Evolutionary conservation across 2,797 vertebrate species (phyloP).

Genomic region (Psittacula echo): DNA sequence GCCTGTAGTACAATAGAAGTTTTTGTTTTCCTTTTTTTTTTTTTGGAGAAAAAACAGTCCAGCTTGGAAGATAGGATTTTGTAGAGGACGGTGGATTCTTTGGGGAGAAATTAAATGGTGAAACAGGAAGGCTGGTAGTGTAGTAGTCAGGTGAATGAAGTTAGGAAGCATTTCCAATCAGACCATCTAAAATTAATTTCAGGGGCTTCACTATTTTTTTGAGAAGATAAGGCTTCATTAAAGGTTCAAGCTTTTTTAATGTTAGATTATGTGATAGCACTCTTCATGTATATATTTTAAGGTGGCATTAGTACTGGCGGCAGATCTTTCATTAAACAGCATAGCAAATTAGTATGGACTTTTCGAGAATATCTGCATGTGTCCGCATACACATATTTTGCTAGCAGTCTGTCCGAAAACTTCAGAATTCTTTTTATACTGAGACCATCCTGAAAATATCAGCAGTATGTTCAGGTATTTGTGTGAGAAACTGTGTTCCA

Average conservation of each 20-base stretch:
- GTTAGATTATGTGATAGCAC: neutral
- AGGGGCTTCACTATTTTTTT: neutral
- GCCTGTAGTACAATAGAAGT: neutral
- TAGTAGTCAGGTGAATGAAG: neutral
- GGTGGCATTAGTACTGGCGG: neutral
- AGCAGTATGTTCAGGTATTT: neutral
- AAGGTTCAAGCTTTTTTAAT: neutral
- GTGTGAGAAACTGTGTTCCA: neutral
- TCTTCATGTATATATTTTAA: neutral
- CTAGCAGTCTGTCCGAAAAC: neutral
- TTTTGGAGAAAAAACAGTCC: neutral
- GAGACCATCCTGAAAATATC: neutral
- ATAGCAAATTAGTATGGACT: neutral
- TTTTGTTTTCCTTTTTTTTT: neutral
- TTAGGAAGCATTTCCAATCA: neutral
- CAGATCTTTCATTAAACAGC: neutral
- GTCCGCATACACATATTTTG: neutral
- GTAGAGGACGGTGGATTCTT: neutral
- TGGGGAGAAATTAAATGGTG: neutral
- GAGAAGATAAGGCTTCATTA: neutral
- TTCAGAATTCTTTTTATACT: neutral
- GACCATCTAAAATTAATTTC: neutral
- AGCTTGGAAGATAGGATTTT: neutral
- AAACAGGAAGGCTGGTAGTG: neutral
- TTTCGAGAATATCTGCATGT: neutral